phyloP scores from a whole-genome alignment of 2,888 invertebrate species.

The Megastigmus dorsalis region DNA sequence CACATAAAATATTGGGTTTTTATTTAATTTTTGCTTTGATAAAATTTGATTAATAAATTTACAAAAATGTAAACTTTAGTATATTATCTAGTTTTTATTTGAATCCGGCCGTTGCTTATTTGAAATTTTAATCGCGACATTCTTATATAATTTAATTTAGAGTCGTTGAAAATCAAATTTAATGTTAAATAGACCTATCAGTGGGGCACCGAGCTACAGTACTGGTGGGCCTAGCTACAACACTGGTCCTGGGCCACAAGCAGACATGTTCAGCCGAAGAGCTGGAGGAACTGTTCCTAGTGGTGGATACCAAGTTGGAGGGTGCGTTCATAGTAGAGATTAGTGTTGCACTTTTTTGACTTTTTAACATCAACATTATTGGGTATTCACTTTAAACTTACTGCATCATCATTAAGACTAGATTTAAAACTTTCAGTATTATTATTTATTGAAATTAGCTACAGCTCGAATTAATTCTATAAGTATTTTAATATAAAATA shows the following conservation, averaged over 20 bases:
- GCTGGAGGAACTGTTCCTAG: constrained; percentile 70
- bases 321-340: constrained; percentile 63
- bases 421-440: too few relatives aligned
- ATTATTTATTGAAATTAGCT: too few relatives aligned
- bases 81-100: too few relatives aligned
- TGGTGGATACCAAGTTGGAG: constrained; percentile 72
- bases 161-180: constrained; percentile 46
- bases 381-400: too few relatives aligned
- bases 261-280: constrained; percentile 73
- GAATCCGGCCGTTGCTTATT: constrained; percentile 18
- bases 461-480: too few relatives aligned
- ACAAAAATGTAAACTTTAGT: too few relatives aligned
- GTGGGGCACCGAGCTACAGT: constrained; percentile 71
- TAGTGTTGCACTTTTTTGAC: constrained; percentile 20
- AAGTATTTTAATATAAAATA: neutral
- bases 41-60: too few relatives aligned
- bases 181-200: constrained; percentile 67
- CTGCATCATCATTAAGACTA: too few relatives aligned
- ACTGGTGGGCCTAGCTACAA: constrained; percentile 67
- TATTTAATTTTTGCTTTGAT: too few relatives aligned
- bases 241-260: constrained; percentile 72
- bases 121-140: too few relatives aligned
- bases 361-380: constrained; percentile 16
- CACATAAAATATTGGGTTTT: too few relatives aligned
- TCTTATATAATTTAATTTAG: too few relatives aligned